Evolutionary conservation across 2,113 vertebrate genomes (phyloP).

Genomic region (Pituophis catenifer): DNA sequence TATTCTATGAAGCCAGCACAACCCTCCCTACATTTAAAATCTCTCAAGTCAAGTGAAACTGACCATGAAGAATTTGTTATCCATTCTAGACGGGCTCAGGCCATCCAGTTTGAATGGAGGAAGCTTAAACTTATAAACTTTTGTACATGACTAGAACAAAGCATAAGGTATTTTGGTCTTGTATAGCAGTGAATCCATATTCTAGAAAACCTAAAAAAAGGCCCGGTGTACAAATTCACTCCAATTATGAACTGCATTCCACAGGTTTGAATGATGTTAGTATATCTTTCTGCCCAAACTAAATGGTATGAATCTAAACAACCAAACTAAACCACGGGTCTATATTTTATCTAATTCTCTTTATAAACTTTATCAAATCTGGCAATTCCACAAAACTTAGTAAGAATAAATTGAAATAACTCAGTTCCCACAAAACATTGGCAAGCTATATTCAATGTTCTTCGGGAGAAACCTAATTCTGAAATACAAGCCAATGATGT

Average conservation of each 20-base stretch:
- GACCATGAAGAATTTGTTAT: neutral
- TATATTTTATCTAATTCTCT: conserved; percentile 32
- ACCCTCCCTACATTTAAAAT: neutral
- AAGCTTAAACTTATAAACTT: neutral
- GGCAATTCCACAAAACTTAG: neutral
- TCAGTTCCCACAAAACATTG: conserved; percentile 4
- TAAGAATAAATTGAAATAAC: conserved; percentile 7
- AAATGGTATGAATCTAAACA: conserved; percentile 31
- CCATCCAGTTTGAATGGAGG: neutral
- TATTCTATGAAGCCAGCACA: neutral
- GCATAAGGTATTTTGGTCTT: neutral
- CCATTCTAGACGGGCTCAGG: neutral
- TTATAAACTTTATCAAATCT: conserved; percentile 15
- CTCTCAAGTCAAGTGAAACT: neutral
- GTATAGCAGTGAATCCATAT: conserved; percentile 9
- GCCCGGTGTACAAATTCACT: neutral
- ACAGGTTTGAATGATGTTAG: conserved; percentile 36
- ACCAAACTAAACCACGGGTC: conserved; percentile 32
- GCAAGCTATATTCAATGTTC: conserved; percentile 10
- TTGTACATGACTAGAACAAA: neutral
- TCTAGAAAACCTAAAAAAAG: conserved; percentile 39
- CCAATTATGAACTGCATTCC: conserved; percentile 2
- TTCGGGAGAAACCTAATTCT: neutral
- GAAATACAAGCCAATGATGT: conserved; percentile 23
- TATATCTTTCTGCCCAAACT: neutral